Evolutionary conservation across 2,113 vertebrate genomes (phyloP).

Genomic region (Phycodurus eques): DNA sequence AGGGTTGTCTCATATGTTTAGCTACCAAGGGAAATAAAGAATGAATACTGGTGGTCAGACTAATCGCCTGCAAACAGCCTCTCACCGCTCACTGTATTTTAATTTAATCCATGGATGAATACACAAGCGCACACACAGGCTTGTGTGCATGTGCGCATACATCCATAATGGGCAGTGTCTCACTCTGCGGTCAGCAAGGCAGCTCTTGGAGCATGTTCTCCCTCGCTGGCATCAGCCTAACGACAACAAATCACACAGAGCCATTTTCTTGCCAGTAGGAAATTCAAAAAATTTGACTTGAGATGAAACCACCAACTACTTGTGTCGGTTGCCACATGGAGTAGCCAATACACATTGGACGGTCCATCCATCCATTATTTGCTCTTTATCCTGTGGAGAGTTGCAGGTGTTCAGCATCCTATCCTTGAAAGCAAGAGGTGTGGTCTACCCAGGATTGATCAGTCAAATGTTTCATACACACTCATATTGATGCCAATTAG

Average conservation of each 20-base stretch:
- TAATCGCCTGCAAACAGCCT: slow-evolving; percentile 54
- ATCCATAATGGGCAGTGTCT: slow-evolving; percentile 11
- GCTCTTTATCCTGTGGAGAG: not conserved
- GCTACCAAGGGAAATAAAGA: slow-evolving; percentile 64
- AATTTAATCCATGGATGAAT: slow-evolving; percentile 37
- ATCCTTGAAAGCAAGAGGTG: not conserved
- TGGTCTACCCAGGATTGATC: not conserved
- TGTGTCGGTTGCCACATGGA: not conserved
- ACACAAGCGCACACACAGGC: slow-evolving; percentile 9
- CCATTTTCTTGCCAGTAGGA: not conserved
- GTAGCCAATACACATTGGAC: not conserved
- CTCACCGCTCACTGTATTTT: slow-evolving; percentile 45
- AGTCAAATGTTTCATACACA: not conserved
- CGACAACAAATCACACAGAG: slow-evolving; percentile 12
- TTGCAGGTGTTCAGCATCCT: not conserved
- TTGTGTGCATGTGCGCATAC: slow-evolving; percentile 5
- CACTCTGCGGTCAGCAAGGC: slow-evolving; percentile 1
- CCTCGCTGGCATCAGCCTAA: slow-evolving; percentile 18
- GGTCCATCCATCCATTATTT: not conserved
- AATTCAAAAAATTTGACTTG: not conserved
- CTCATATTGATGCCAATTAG: not conserved
- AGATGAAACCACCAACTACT: not conserved
- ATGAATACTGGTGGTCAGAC: slow-evolving; percentile 52
- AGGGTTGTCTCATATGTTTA: slow-evolving; percentile 58
- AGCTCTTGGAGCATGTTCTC: slow-evolving; percentile 16